phyloP scores from a whole-genome alignment of 2,888 invertebrate species.

The Helobdella robusta region DNA sequence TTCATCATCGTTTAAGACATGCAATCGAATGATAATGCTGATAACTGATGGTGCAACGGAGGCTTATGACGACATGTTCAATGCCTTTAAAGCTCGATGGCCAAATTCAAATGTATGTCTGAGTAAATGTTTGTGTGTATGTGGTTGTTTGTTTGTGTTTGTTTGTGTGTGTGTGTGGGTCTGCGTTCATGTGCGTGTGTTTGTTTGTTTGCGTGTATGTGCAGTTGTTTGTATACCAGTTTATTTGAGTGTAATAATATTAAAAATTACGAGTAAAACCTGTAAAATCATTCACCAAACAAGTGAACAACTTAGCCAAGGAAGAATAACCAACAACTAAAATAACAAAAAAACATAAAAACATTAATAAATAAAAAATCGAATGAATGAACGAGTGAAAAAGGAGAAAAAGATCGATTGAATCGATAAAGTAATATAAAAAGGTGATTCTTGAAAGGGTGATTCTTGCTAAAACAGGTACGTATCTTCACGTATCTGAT shows the following conservation, averaged over 20 bases:
- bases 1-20: too few relatives aligned
- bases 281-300: too few relatives aligned
- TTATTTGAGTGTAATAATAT: background rate
- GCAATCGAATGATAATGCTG: slow-evolving; percentile 96
- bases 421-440: too few relatives aligned
- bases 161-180: background rate
- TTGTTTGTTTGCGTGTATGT: background rate
- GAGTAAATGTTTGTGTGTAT: background rate
- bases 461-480: too few relatives aligned
- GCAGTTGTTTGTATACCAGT: background rate
- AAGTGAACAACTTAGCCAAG: too few relatives aligned
- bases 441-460: too few relatives aligned
- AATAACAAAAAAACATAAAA: too few relatives aligned
- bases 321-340: too few relatives aligned
- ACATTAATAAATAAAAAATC: too few relatives aligned
- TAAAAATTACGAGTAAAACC: background rate
- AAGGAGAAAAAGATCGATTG: too few relatives aligned
- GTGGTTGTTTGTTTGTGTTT: background rate
- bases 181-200: background rate
- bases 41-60: slow-evolving; percentile 98
- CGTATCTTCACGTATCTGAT: slow-evolving; percentile 95
- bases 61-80: slow-evolving; percentile 82
- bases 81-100: slow-evolving; percentile 81
- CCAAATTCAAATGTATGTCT: slow-evolving; percentile 57
- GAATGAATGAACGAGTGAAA: too few relatives aligned